Conservation (phyloP, 1,140 invertebrate species). For the Macrostomum lignano region DNA sequence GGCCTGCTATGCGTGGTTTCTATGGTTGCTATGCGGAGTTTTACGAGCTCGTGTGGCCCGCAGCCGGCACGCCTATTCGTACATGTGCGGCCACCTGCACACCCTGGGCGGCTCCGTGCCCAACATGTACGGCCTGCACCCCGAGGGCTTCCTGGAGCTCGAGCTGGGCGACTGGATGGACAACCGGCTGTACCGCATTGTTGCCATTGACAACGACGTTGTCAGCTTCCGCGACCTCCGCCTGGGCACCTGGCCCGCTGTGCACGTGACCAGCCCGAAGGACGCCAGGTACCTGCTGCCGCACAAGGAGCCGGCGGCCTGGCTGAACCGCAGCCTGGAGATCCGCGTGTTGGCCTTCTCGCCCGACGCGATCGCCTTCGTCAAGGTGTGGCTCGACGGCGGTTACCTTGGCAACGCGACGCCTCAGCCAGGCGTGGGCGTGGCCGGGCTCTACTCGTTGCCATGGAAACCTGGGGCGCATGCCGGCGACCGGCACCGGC, state of each 20-base stretch:
- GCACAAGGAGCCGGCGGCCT: slow-evolving; percentile 45
- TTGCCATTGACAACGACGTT: slow-evolving; percentile 55
- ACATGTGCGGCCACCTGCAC: slow-evolving; percentile 74
- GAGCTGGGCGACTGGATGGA: slow-evolving; percentile 79
- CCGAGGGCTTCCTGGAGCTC: slow-evolving; percentile 55
- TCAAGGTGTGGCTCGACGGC: too few species aligned
- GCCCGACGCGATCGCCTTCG: too few species aligned
- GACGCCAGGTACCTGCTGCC: slow-evolving; percentile 42
- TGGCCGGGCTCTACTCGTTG: too few species aligned
- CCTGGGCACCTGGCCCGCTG: slow-evolving; percentile 41
- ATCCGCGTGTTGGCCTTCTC: too few species aligned
- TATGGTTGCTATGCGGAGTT: not conserved
- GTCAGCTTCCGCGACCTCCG: slow-evolving; percentile 56
- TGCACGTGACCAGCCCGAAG: slow-evolving; percentile 63
- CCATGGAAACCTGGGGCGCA: too few species aligned
- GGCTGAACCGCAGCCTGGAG: too few species aligned
- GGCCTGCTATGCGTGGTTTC: not conserved
- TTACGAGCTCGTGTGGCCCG: not conserved
- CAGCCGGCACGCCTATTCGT: slow-evolving; percentile 33
- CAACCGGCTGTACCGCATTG: slow-evolving; percentile 49
- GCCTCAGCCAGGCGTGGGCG: too few species aligned
- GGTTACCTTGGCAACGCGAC: too few species aligned
- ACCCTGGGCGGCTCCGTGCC: slow-evolving; percentile 44
- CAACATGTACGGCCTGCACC: slow-evolving; percentile 52
- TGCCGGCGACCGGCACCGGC: too few species aligned